Conservation (phyloP, 2,888 invertebrate species). For the Oasisia sp. region DNA sequence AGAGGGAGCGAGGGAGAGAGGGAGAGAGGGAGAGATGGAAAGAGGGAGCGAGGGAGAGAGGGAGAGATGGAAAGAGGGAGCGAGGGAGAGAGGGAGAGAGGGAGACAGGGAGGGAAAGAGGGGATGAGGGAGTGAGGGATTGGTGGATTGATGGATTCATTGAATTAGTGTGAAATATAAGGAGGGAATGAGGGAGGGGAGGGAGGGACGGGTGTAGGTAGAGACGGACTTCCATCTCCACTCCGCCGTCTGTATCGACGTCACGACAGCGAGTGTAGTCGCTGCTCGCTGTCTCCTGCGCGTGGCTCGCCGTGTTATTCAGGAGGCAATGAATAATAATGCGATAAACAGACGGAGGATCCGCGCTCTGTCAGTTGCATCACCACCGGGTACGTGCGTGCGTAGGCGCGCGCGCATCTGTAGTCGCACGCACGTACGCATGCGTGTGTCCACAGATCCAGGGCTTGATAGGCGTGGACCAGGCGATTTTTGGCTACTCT, state of each 20-base stretch:
- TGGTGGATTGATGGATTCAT: no score
- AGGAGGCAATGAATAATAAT: constrained; percentile 1
- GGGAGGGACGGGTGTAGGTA: not conserved
- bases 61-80: not conserved
- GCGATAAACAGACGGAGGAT: not conserved
- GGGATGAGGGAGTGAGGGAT: no score
- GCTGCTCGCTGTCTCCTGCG: not conserved
- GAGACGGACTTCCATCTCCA: not conserved
- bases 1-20: no score
- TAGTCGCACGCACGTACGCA: not conserved
- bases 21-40: no score
- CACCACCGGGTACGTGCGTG: not conserved
- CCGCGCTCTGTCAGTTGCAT: not conserved
- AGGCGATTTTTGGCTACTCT: not conserved
- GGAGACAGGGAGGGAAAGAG: not conserved
- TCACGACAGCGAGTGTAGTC: not conserved
- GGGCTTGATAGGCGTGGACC: not conserved
- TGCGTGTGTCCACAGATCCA: not conserved
- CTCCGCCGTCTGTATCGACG: not conserved
- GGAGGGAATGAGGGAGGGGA: no score
- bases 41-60: no score
- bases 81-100: not conserved
- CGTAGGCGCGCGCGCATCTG: not conserved
- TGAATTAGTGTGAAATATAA: no score
- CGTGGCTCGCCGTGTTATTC: not conserved